Evolutionary conservation across 2,797 vertebrate species (phyloP).

Genomic region (Acestrorhynchus altus): DNA sequence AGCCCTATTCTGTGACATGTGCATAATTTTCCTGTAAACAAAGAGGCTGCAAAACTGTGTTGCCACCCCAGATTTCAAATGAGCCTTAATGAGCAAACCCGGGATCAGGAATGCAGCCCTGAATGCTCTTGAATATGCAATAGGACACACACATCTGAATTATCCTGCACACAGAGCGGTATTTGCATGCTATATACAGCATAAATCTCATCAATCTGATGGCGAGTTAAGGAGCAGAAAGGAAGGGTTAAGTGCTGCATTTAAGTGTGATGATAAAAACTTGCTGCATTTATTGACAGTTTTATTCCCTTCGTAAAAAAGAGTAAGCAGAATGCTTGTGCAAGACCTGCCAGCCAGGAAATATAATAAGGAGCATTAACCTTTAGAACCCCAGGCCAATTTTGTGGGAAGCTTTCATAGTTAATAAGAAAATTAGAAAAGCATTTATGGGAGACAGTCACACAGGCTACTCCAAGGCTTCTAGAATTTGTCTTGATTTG

Average conservation of each 20-base stretch:
- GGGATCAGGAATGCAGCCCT: slow-evolving; percentile 35
- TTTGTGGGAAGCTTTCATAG: no score
- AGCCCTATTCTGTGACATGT: slow-evolving; percentile 42
- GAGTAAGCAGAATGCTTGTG: no score
- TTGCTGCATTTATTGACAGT: slow-evolving; percentile 6
- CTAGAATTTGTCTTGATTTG: no score
- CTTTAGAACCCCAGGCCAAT: no score
- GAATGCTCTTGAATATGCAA: slow-evolving; percentile 53
- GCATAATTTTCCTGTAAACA: slow-evolving; percentile 54
- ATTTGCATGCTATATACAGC: slow-evolving; percentile 55
- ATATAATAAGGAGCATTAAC: no score
- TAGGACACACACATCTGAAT: slow-evolving; percentile 46
- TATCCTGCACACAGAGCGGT: slow-evolving; percentile 35
- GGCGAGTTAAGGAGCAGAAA: slow-evolving; percentile 36
- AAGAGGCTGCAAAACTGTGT: slow-evolving; percentile 46
- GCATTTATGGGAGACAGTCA: no score
- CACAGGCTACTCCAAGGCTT: no score
- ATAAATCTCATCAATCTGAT: slow-evolving; percentile 41
- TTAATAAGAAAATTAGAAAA: no score
- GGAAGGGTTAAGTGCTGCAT: slow-evolving; percentile 41
- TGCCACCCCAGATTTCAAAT: slow-evolving; percentile 44
- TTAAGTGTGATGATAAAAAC: not conserved
- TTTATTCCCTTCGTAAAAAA: not conserved
- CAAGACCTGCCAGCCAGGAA: no score
- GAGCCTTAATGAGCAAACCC: slow-evolving; percentile 53